Evolutionary conservation across 2,797 vertebrate genomes (phyloP).

Genomic region (Arrhamphus sclerolepis): DNA sequence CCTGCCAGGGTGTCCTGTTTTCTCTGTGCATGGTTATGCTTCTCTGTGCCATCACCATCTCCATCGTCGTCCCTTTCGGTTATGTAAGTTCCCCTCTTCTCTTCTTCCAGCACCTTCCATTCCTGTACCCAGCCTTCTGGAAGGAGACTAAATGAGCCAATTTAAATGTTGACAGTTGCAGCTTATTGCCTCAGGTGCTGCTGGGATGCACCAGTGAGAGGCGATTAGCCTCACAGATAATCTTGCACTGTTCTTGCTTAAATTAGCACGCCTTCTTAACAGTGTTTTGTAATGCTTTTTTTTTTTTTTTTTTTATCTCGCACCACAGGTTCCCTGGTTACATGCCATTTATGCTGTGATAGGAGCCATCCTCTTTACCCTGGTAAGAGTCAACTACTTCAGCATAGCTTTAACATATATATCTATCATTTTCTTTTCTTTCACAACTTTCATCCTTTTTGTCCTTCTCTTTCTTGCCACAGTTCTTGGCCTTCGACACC

Average conservation of each 20-base stretch:
- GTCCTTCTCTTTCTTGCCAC: constrained; percentile 15
- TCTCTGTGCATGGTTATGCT: constrained; percentile 90
- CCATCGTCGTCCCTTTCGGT: constrained; percentile 88
- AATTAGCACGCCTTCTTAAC: constrained; percentile 49
- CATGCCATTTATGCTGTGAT: constrained; percentile 87
- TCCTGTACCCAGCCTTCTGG: not conserved
- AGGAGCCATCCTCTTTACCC: constrained; percentile 90
- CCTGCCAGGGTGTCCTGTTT: constrained; percentile 89
- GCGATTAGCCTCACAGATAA: constrained; percentile 59
- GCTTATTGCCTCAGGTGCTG: constrained; percentile 27
- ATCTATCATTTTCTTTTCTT: not conserved
- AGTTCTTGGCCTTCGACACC: constrained; percentile 96
- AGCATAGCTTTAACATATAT: not conserved
- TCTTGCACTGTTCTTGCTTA: constrained; percentile 31
- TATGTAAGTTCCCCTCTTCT: constrained; percentile 83
- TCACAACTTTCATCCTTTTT: not conserved
- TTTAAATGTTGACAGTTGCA: constrained; percentile 15
- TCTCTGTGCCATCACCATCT: constrained; percentile 87
- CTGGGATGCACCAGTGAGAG: constrained; percentile 11
- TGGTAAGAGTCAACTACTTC: constrained; percentile 81
- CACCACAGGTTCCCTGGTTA: constrained; percentile 89
- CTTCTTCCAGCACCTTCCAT: not conserved
- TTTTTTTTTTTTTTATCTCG: constrained; percentile 39
- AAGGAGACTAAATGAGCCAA: constrained; percentile 28
- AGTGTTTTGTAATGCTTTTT: constrained; percentile 45